Percentiles rank a stretch among this genome's conserved stretches.
These are phyloP conservation scores for Lasioglossum oenotherae DNA, from an alignment of 2,888 invertebrate genomes.

Conservation along the genomic window DNA sequence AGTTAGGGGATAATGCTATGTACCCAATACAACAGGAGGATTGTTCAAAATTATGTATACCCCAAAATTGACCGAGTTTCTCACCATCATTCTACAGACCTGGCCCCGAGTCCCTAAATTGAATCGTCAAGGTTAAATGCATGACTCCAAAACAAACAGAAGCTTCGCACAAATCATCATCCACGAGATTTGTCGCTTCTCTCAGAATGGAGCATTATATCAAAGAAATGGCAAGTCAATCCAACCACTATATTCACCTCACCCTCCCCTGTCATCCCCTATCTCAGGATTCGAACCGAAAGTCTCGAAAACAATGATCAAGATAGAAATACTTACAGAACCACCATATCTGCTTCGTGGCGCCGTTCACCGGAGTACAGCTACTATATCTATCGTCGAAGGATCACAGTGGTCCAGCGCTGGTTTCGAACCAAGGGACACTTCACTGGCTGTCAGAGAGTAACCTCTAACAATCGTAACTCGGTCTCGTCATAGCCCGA, in stretches of 20 bases:
- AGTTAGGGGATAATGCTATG: background rate
- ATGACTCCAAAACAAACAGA: background rate
- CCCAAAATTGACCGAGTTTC: background rate
- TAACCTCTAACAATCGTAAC: background rate
- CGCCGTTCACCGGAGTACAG: slow-evolving; percentile 31
- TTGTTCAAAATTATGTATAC: background rate
- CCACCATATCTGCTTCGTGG: slow-evolving; percentile 81
- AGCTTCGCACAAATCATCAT: background rate
- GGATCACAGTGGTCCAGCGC: slow-evolving; percentile 1
- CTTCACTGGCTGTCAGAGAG: slow-evolving; percentile 41
- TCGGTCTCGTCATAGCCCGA: slow-evolving; percentile 1
- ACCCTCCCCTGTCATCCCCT: background rate
- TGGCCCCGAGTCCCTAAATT: background rate
- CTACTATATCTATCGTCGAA: slow-evolving; percentile 4
- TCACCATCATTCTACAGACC: background rate
- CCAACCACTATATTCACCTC: background rate
- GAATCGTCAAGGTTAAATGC: background rate
- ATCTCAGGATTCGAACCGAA: background rate
- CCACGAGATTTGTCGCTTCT: background rate
- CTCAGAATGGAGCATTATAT: background rate
- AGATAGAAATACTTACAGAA: slow-evolving; percentile 78
- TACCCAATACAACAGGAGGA: background rate
- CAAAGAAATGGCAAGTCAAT: background rate
- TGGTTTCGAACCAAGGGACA: background rate
- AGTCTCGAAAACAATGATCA: background rate